phyloP scores from a whole-genome alignment of 2,113 vertebrate genomes.

The Petroica traversi region DNA sequence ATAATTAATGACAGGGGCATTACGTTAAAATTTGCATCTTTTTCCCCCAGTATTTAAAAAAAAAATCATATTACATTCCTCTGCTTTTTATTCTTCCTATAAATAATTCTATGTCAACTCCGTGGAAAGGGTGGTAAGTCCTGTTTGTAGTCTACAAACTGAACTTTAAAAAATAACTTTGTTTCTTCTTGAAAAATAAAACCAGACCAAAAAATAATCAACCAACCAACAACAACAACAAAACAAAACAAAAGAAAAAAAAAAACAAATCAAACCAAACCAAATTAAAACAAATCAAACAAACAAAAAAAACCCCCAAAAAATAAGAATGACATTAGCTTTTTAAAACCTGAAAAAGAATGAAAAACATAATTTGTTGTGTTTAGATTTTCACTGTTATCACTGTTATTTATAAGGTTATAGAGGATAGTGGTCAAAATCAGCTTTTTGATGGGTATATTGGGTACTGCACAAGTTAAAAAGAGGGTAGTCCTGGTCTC shows the following conservation, averaged over 20 bases:
- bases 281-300: too few species aligned
- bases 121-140: too few species aligned
- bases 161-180: neutral
- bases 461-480: neutral
- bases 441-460: neutral
- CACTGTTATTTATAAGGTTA: too few species aligned
- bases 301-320: neutral
- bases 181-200: neutral
- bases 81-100: neutral
- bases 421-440: neutral
- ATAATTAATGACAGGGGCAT: neutral
- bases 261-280: too few species aligned
- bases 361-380: rapidly evolving
- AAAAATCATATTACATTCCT: rapidly evolving
- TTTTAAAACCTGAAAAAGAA: neutral
- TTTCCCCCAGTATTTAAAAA: neutral
- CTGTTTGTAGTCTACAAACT: neutral
- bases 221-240: too few species aligned
- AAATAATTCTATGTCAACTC: neutral
- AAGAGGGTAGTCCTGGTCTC: neutral
- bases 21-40: neutral
- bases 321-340: neutral
- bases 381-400: neutral
- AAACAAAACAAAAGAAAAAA: too few species aligned
- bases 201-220: neutral